A percentile compares a stretch with the other conserved stretches of the same genome.
Conservation (phyloP, 2,888 invertebrate species). For the Dicranocentrus wangi region DNA sequence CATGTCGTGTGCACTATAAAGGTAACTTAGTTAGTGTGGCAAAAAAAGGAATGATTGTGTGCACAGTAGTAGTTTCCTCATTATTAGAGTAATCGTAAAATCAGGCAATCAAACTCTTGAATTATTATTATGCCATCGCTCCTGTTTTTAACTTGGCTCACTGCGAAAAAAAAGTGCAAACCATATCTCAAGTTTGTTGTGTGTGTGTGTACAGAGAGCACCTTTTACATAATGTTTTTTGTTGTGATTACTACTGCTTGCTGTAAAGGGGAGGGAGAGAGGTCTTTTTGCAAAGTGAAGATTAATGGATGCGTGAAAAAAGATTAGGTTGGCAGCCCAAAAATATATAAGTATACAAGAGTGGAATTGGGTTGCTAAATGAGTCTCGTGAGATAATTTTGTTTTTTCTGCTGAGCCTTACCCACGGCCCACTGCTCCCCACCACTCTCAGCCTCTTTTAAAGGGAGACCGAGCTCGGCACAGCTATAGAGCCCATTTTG, state of each 20-base stretch:
- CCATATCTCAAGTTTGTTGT: background rate
- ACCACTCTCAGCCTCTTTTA: background rate
- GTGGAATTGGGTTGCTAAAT: constrained; percentile 23
- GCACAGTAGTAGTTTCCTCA: constrained; percentile 19
- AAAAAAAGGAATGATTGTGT: background rate
- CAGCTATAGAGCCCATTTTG: constrained; percentile 25
- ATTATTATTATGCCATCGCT: constrained; percentile 41
- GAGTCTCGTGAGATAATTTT: constrained; percentile 49
- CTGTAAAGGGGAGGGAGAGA: background rate
- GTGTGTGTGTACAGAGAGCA: background rate
- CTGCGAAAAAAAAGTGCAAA: background rate
- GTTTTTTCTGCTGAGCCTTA: background rate
- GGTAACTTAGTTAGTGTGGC: background rate
- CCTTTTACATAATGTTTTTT: background rate
- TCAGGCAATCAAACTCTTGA: constrained; percentile 47
- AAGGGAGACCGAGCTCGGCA: background rate
- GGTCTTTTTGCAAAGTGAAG: constrained; percentile 36
- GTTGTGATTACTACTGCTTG: constrained; percentile 8
- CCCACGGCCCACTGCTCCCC: background rate
- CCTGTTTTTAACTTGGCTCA: constrained; percentile 1
- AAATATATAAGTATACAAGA: constrained; percentile 5
- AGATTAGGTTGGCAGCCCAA: constrained; percentile 42
- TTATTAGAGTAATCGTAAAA: constrained; percentile 33
- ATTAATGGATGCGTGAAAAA: constrained; percentile 58
- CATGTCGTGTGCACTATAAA: background rate